These are phyloP conservation scores for Folsomia manolachei DNA, from an alignment of 2,888 invertebrate genomes.

Conservation along the genomic window DNA sequence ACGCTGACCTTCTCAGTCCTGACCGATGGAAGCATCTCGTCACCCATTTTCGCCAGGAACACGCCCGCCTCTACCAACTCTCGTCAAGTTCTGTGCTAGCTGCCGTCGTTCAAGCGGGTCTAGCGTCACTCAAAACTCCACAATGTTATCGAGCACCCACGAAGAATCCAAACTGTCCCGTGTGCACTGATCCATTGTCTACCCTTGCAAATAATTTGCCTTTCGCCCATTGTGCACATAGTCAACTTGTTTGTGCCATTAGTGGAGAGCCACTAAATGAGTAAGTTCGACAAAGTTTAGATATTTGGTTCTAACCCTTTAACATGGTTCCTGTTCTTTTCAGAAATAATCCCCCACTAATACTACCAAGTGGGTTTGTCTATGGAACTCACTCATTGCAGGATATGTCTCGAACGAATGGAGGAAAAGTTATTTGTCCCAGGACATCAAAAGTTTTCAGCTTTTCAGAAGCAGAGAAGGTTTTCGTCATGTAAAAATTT, in stretches of 20 bases:
- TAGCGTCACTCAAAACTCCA: slow-evolving; percentile 93
- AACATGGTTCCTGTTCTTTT: too few relatives aligned
- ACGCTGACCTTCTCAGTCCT: slow-evolving; percentile 59
- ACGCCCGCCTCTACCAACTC: slow-evolving; percentile 90
- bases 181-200: slow-evolving; percentile 84
- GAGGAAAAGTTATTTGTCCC: slow-evolving; percentile 88
- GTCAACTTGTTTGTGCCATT: slow-evolving; percentile 85
- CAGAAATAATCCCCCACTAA: slow-evolving; percentile 96
- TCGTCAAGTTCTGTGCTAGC: slow-evolving; percentile 87
- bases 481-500: slow-evolving; percentile 86
- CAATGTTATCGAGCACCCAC: slow-evolving; percentile 57
- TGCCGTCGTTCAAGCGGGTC: slow-evolving; percentile 85
- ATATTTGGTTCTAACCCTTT: too few relatives aligned
- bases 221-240: slow-evolving; percentile 90
- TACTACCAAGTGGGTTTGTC: slow-evolving; percentile 97
- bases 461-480: slow-evolving; percentile 90
- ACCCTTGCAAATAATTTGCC: slow-evolving; percentile 82
- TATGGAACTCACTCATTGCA: slow-evolving; percentile 90
- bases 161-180: slow-evolving; percentile 83
- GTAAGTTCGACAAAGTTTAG: too few relatives aligned
- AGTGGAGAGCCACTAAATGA: slow-evolving; percentile 90
- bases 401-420: slow-evolving; percentile 85
- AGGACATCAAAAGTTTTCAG: slow-evolving; percentile 88
- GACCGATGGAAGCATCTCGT: slow-evolving; percentile 83
- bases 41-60: slow-evolving; percentile 87